Evolutionary conservation across 2,888 invertebrate species (phyloP), one percentile per base, ranked within the genome.

Genomic region (Dromius quadrimaculatus): DNA sequence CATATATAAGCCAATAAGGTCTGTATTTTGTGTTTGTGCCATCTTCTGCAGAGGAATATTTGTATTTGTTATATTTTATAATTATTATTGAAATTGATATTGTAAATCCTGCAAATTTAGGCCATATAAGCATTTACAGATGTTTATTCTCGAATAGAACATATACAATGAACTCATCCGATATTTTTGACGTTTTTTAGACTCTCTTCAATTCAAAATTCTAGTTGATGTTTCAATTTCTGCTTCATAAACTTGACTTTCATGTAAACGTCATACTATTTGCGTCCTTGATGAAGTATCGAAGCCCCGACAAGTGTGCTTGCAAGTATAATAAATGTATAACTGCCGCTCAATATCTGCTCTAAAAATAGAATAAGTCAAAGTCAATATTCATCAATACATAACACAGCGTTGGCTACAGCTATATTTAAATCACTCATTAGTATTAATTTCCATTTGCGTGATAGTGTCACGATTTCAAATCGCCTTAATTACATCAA

Each of bases 371-470:
- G 50, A 23, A 2, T 3, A 1, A 15, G 1, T 13, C 15, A 11
- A 9, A 54, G 50, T 54, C 50, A 54, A 54, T 54, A 54, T 15
- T 28, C 23, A 17, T 54, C 50, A 23, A 54, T 54, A 28, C 28
- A 15, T 15, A 54, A 23, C 13, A 28, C 13, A 15, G 28, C 28
- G 0, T 13, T 28, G 15, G 17, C 28, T 28, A 11, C 50, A 28
- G 50, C 50, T 54, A 54, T 54, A 61, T 61, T 41, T 61, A 61
- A 61, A 61, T 45, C 43, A 17, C 45, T 23, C 63, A 63, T 63
- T 63, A 45, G 45, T 63, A 63, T 63, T 63, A 63, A 63, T 63
- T 63, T 28, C 45, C 43, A 63, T 41, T 59, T 63, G 63, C 63
- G 63, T 63, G 63, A 32, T 8, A 32, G 45, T 63, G 63, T 63